These are phyloP conservation scores for Leptinotarsa haldemani DNA, from an alignment of 2,888 invertebrate genomes.

Conservation along the genomic window DNA sequence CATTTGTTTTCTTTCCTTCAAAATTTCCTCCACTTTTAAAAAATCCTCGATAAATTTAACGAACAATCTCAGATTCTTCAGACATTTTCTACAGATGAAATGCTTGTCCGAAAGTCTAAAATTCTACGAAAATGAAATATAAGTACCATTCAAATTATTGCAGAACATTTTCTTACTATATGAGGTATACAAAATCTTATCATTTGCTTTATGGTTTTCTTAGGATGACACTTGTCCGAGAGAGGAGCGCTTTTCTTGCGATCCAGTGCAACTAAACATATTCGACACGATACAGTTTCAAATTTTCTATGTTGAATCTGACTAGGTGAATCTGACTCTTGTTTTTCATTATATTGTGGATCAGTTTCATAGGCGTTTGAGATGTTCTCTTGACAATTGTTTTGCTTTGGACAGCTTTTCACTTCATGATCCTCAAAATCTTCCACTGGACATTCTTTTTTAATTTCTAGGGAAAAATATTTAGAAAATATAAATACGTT, in stretches of 20 bases:
- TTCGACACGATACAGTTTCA: neutral
- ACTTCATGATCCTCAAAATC: neutral
- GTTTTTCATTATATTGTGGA: neutral
- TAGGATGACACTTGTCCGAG: slow-evolving; percentile 7
- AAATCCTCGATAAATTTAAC: slow-evolving; percentile 22
- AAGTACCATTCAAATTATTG: neutral
- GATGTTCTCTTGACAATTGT: neutral
- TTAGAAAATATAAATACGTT: neutral
- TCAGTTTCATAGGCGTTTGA: neutral
- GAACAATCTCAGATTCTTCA: slow-evolving; percentile 6
- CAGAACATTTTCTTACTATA: neutral
- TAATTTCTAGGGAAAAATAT: neutral
- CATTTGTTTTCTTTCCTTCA: neutral
- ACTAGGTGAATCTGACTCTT: neutral
- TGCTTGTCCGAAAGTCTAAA: neutral
- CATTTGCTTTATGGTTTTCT: slow-evolving; percentile 23
- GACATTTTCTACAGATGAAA: slow-evolving; percentile 8
- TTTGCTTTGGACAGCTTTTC: neutral
- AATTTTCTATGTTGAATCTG: neutral
- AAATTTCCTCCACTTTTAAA: slow-evolving; percentile 3
- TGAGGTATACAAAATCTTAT: slow-evolving; percentile 21
- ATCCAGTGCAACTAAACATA: slow-evolving; percentile 4
- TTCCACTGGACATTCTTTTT: neutral
- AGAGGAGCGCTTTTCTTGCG: slow-evolving; percentile 4
- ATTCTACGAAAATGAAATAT: neutral